Base-by-base conservation (phyloP, 2,888 invertebrate genomes). In the Campopleginae sp. region DNA sequence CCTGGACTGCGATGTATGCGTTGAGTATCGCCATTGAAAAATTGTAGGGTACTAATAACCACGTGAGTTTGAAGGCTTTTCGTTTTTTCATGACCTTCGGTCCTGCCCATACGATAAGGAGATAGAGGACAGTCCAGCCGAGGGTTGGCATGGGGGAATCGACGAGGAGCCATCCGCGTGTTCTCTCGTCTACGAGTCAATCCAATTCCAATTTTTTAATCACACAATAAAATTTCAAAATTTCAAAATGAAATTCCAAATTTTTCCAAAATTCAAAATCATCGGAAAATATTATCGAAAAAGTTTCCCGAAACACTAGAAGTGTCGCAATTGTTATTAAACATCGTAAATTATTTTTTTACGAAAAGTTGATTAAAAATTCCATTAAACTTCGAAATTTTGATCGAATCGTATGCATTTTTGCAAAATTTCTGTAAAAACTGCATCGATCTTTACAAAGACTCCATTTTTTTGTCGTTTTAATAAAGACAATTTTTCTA, bases 161-260 rank as follows among this genome's bases (percentile, higher is more conserved):
- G 80, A 98, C 98, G 90, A 98, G 94, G 0, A 96, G 96, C 98
- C 98, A 98, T 94, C 97, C 97, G 95, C 96, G 96, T 46, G 98
- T 97, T 91, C 98, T 95, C 88, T 95, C 94, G 93, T 98, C 98
- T 97, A 94, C 14, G 95, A 95, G 4, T 27, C 27, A 58, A 58
- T 1, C 14, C 4, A 12, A 58, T 58, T 58, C 14, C 23, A 27
- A 12, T 10, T 58, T 27, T 27, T 14, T 58, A 27, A 23, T 54
- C 2, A 0, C 0, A 27, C 14, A 5, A 23, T 1, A 14, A 54
- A 12, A 27, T 6, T 10, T 5, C 14, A 12, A n/a, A n/a, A n/a
- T n/a, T n/a, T n/a, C n/a, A n/a, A n/a, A n/a, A n/a, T n/a, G n/a
- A n/a, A n/a, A n/a, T n/a, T 27, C 58, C 12, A 58, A 27, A 27